These are phyloP conservation scores for Ceratotherium simum DNA, from an alignment of 2,113 vertebrate species.

Conservation along the genomic window DNA sequence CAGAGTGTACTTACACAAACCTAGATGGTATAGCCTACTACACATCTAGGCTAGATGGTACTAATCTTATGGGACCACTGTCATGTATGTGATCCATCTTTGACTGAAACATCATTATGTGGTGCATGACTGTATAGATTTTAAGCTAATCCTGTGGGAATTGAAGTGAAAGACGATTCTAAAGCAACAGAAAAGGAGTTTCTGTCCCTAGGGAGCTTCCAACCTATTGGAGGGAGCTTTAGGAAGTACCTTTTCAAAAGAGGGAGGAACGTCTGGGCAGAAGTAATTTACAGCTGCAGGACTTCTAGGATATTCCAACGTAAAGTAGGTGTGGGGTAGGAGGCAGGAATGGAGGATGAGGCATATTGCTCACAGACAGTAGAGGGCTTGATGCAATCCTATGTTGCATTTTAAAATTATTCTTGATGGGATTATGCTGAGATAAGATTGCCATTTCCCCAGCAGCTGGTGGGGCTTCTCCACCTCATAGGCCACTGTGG, in stretches of 20 bases:
- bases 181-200: background rate
- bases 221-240: background rate
- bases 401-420: constrained; percentile 44
- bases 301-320: background rate
- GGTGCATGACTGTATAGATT: background rate
- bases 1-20: too few species aligned
- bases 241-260: constrained; percentile 50
- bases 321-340: background rate
- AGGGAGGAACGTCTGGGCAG: background rate
- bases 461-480: background rate
- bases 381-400: background rate
- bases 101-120: too few species aligned
- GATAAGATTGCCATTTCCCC: constrained; percentile 32
- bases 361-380: background rate
- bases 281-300: background rate
- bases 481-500: background rate
- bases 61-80: too few species aligned
- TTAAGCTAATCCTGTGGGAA: constrained; percentile 22
- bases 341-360: background rate
- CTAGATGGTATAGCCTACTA: too few species aligned
- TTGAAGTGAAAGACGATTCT: background rate
- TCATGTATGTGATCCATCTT: too few species aligned
- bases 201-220: background rate
- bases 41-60: too few species aligned
- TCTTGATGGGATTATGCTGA: background rate